These are phyloP conservation scores for Orthosia incerta DNA, from an alignment of 2,888 invertebrate genomes.

Conservation along the genomic window DNA sequence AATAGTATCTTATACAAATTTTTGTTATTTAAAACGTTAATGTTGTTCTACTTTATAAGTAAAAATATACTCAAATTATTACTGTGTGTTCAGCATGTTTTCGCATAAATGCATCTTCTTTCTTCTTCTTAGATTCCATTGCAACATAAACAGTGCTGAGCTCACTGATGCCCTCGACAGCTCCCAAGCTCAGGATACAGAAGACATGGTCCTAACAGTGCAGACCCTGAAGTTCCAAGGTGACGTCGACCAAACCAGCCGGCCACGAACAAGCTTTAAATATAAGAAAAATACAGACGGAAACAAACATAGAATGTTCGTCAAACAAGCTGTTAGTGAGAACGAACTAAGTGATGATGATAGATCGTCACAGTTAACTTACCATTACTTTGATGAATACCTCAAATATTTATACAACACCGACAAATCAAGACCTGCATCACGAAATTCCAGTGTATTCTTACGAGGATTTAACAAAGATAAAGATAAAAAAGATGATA, in stretches of 20 bases:
- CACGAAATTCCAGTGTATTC: constrained; percentile 80
- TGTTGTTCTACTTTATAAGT: background rate
- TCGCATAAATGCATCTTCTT: constrained; percentile 9
- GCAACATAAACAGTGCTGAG: constrained; percentile 65
- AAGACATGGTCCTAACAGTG: constrained; percentile 83
- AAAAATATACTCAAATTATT: too few species aligned
- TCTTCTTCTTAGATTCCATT: constrained; percentile 77
- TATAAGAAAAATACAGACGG: constrained; percentile 78
- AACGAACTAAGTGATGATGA: constrained; percentile 73
- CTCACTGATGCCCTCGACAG: constrained; percentile 63
- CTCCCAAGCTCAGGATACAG: constrained; percentile 61
- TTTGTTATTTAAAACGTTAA: background rate
- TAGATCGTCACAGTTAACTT: constrained; percentile 78
- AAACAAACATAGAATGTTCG: constrained; percentile 85
- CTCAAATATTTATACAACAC: constrained; percentile 81
- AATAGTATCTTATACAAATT: background rate
- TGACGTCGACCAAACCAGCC: constrained; percentile 74
- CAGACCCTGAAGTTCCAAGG: constrained; percentile 86
- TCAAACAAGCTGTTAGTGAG: constrained; percentile 81
- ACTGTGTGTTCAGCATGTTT: background rate
- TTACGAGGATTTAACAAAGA: constrained; percentile 69
- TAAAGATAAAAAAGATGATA: constrained; percentile 70
- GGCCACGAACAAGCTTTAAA: constrained; percentile 83
- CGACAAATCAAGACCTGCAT: constrained; percentile 81
- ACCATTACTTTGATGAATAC: constrained; percentile 84